Conservation (phyloP, 2,888 invertebrate species). For the Nemoura dubitans region DNA sequence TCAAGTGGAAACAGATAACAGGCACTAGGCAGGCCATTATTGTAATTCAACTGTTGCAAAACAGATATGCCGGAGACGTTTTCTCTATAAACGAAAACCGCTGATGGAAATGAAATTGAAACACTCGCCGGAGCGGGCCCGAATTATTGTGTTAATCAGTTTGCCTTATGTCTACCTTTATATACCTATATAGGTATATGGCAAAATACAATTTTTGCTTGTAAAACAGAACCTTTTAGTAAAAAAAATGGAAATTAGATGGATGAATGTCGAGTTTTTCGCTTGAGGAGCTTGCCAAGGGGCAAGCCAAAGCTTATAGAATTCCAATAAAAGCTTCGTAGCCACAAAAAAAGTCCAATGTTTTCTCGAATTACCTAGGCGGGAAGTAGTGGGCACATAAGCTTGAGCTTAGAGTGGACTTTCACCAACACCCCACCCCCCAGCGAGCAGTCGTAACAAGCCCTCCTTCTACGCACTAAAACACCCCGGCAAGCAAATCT, state of each 20-base stretch:
- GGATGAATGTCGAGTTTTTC: not conserved
- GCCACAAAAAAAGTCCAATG: not conserved
- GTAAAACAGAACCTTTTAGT: not conserved
- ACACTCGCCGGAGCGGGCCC: not conserved
- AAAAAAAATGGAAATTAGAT: not conserved
- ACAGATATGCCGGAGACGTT: not conserved
- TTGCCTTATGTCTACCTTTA: not conserved
- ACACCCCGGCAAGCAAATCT: not conserved
- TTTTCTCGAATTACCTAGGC: not conserved
- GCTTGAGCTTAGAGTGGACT: not conserved
- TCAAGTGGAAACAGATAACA: slow-evolving; percentile 38
- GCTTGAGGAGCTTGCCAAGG: too few species aligned
- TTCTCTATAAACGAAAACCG: not conserved
- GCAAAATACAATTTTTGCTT: not conserved
- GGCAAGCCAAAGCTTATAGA: too few species aligned
- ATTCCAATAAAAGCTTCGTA: too few species aligned
- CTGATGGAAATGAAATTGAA: not conserved
- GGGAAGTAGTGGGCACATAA: not conserved
- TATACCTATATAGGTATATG: too few species aligned
- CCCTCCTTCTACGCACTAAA: not conserved
- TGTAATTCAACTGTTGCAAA: slow-evolving; percentile 12
- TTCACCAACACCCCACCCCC: not conserved
- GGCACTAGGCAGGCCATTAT: not conserved
- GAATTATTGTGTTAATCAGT: not conserved
- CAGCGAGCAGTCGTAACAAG: too few species aligned